Percentiles rank a stretch among this genome's conserved stretches.
phyloP scores from a whole-genome alignment of 2,888 invertebrate species.

The Pedicia rivosa region DNA sequence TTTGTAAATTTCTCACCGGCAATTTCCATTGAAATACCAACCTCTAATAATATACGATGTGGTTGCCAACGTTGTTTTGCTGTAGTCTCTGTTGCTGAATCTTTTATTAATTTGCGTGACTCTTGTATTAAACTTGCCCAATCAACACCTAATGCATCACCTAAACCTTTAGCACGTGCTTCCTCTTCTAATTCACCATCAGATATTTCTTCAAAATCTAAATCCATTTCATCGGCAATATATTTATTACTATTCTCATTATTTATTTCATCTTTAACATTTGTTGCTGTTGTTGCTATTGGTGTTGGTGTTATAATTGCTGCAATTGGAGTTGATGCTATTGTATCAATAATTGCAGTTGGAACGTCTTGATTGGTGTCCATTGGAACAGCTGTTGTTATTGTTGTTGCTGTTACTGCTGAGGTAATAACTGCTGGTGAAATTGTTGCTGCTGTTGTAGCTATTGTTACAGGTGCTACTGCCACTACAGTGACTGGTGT shows the following conservation, averaged over 20 bases:
- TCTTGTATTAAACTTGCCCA: slow-evolving; percentile 83
- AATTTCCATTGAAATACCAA: slow-evolving; percentile 65
- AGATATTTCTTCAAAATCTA: slow-evolving; percentile 81
- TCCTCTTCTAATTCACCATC: slow-evolving; percentile 83
- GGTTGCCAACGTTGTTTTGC: slow-evolving; percentile 69
- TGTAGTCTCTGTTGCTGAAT: slow-evolving; percentile 18
- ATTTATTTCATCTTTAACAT: slow-evolving; percentile 9
- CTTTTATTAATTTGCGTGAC: slow-evolving; percentile 32
- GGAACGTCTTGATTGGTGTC: neutral
- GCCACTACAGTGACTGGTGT: no score
- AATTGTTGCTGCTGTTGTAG: slow-evolving; percentile 7
- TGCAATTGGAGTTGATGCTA: slow-evolving; percentile 1
- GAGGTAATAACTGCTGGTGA: neutral
- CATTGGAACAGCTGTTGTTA: no score
- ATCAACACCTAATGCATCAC: slow-evolving; percentile 89
- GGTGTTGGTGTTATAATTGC: slow-evolving; percentile 5
- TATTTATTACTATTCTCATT: slow-evolving; percentile 7
- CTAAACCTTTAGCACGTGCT: slow-evolving; percentile 54
- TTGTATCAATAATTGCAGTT: slow-evolving; percentile 5
- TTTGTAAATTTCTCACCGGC: slow-evolving; percentile 49
- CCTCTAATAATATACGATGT: slow-evolving; percentile 57
- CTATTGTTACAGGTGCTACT: slow-evolving; percentile 11
- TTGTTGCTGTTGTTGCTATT: slow-evolving; percentile 13
- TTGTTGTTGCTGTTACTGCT: neutral
- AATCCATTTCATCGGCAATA: slow-evolving; percentile 26